Conservation (phyloP, 2,888 invertebrate genomes). For the Phymatocera aterrima region DNA sequence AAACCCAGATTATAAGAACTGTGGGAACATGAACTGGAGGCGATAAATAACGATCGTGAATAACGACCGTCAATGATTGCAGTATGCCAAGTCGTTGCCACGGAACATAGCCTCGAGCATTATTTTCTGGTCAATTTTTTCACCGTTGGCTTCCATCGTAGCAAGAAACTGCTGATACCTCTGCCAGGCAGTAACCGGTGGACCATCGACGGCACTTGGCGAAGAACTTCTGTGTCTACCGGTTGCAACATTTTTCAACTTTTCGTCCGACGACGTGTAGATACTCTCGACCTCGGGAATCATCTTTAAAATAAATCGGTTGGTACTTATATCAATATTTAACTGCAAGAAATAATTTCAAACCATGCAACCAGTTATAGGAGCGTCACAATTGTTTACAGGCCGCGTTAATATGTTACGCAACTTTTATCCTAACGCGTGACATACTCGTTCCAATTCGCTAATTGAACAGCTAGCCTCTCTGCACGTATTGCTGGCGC, state of each 20-base stretch:
- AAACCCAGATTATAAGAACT: not conserved
- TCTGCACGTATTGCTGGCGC: not conserved
- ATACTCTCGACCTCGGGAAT: constrained; percentile 65
- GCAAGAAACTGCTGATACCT: constrained; percentile 67
- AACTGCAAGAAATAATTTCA: too few relatives aligned
- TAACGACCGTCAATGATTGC: constrained; percentile 57
- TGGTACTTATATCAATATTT: too few relatives aligned
- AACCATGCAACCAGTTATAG: too few relatives aligned
- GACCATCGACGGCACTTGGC: constrained; percentile 8
- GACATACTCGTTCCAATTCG: constrained; percentile 13
- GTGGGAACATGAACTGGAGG: not conserved
- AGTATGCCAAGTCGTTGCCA: constrained; percentile 68
- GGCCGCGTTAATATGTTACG: not conserved
- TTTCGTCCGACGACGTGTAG: constrained; percentile 15
- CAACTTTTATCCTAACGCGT: not conserved
- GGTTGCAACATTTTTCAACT: constrained; percentile 22
- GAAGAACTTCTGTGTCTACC: constrained; percentile 18
- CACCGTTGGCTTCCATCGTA: constrained; percentile 64
- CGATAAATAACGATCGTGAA: not conserved
- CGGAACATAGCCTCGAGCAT: constrained; percentile 71
- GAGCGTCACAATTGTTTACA: not conserved
- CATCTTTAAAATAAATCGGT: constrained; percentile 63
- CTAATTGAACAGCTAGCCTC: not conserved
- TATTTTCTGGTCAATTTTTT: constrained; percentile 64
- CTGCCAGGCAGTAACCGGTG: constrained; percentile 66